phyloP scores from a whole-genome alignment of 2,113 vertebrate species.

The Chaetura pelagica region DNA sequence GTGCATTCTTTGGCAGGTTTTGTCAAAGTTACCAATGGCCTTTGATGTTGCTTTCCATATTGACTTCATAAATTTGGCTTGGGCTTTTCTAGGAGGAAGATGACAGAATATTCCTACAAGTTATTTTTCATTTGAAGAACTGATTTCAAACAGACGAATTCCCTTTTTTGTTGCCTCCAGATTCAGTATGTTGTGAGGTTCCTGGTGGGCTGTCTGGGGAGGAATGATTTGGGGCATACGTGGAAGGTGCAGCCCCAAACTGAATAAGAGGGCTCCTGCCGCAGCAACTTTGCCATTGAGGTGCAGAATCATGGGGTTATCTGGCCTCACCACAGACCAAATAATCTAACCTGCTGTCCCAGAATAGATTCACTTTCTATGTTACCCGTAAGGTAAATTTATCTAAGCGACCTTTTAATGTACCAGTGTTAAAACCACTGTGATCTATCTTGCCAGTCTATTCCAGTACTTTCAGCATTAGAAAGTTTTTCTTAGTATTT shows the following conservation, averaged over 20 bases:
- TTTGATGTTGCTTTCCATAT: slow-evolving; percentile 14
- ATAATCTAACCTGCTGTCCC: not conserved
- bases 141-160: not conserved
- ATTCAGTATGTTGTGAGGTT: not conserved
- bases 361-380: not conserved
- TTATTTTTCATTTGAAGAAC: not conserved
- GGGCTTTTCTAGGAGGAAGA: not conserved
- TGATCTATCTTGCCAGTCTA: not conserved
- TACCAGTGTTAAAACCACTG: not conserved
- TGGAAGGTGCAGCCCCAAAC: not conserved
- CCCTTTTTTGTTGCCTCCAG: not conserved
- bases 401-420: not conserved
- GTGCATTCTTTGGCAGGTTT: not conserved
- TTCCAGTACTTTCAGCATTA: not conserved
- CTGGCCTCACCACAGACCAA: not conserved
- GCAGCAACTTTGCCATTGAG: not conserved
- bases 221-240: fast-evolving
- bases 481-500: not conserved
- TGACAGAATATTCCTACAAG: not conserved
- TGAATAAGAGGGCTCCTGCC: not conserved
- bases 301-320: not conserved
- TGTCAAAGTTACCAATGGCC: not conserved
- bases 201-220: not conserved
- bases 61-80: slow-evolving; percentile 16
- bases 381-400: not conserved